Percentiles rank a stretch among this genome's conserved stretches.
Conservation (phyloP, 1,140 invertebrate species). For the Cheumatopsyche charites region DNA sequence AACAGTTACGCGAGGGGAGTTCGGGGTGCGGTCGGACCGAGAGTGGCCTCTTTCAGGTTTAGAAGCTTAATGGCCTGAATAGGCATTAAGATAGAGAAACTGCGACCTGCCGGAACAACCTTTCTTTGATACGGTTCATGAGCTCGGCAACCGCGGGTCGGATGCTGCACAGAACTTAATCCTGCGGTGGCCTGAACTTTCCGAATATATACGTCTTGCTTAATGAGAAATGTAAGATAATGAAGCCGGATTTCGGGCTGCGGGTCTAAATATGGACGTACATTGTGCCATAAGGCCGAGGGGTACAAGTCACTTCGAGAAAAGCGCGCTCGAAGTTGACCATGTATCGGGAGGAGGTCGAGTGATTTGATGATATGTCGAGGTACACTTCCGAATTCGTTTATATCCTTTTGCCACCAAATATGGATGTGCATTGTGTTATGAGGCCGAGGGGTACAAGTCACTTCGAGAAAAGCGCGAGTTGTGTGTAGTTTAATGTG, state of each 20-base stretch:
- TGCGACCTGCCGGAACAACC: slow-evolving; percentile 45
- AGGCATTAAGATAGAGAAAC: slow-evolving; percentile 47
- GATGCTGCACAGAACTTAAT: slow-evolving; percentile 34
- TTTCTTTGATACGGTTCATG: slow-evolving; percentile 45
- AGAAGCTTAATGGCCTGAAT: slow-evolving; percentile 47
- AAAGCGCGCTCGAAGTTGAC: too few relatives aligned
- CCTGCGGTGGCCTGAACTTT: slow-evolving; percentile 31
- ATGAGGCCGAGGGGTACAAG: too few relatives aligned
- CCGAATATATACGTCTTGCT: slow-evolving; percentile 26
- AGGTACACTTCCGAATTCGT: too few relatives aligned
- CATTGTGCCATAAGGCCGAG: too few relatives aligned
- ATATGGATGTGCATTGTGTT: too few relatives aligned
- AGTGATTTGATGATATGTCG: too few relatives aligned
- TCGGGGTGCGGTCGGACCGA: slow-evolving; percentile 29
- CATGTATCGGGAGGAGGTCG: too few relatives aligned
- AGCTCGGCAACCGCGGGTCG: slow-evolving; percentile 28
- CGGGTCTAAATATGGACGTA: too few relatives aligned
- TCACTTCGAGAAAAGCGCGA: too few relatives aligned
- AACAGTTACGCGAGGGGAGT: slow-evolving; percentile 9
- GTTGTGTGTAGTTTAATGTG: too few relatives aligned
- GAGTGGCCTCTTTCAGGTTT: slow-evolving; percentile 43
- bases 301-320: too few relatives aligned
- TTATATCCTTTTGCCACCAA: too few relatives aligned
- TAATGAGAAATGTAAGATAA: slow-evolving; percentile 33
- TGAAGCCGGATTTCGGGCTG: slow-evolving; percentile 15